A percentile compares a stretch with the other conserved stretches of the same genome.
These are phyloP conservation scores for Syrmaticus mikado DNA, from an alignment of 2,113 vertebrate species.

Conservation along the genomic window DNA sequence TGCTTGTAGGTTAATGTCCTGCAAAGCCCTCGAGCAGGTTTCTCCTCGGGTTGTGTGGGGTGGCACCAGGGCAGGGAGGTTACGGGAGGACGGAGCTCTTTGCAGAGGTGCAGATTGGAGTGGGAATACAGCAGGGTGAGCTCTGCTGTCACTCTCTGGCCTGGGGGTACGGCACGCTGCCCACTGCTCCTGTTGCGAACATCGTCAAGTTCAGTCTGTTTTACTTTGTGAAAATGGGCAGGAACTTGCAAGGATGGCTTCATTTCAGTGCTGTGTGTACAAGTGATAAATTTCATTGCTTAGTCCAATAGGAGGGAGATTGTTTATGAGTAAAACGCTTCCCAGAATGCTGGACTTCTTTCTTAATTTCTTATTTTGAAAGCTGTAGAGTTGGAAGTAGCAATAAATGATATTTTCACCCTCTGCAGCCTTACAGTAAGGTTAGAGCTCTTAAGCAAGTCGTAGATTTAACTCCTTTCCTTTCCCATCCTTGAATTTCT, in stretches of 20 bases:
- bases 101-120: background rate
- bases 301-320: background rate
- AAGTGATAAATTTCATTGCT: background rate
- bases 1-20: background rate
- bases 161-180: background rate
- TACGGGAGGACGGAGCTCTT: background rate
- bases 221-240: background rate
- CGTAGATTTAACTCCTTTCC: background rate
- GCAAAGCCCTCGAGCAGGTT: background rate
- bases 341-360: background rate
- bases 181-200: background rate
- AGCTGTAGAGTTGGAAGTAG: rapidly evolving
- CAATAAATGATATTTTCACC: background rate
- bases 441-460: background rate
- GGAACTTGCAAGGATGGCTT: background rate
- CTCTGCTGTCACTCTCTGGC: background rate
- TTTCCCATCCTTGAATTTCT: background rate
- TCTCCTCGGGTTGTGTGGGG: background rate
- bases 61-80: rapidly evolving
- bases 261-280: background rate
- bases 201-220: background rate
- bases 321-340: background rate
- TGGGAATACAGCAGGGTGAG: background rate
- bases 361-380: background rate
- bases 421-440: too few species aligned